These are phyloP conservation scores for Germaria angustata DNA, from an alignment of 2,888 invertebrate genomes.

Conservation along the genomic window DNA sequence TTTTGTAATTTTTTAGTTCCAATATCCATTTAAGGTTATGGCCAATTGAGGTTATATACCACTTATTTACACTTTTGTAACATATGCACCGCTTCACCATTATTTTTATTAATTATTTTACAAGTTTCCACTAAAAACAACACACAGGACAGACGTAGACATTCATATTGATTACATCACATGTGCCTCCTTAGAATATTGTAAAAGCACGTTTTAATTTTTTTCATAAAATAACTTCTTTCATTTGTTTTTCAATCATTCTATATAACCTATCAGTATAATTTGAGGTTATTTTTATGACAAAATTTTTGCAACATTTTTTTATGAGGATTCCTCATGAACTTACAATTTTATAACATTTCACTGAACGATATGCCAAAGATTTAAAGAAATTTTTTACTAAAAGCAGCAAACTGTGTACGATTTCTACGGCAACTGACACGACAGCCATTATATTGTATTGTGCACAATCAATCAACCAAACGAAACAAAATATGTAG, in stretches of 20 bases:
- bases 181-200: conserved; percentile 40
- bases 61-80: conserved; percentile 71
- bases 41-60: conserved; percentile 75
- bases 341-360: conserved; percentile 65
- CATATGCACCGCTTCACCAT: conserved; percentile 14
- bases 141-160: conserved; percentile 39
- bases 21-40: conserved; percentile 73
- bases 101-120: not conserved
- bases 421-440: conserved; percentile 64
- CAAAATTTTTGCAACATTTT: conserved; percentile 12
- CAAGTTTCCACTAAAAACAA: not conserved
- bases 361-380: conserved; percentile 52
- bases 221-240: conserved; percentile 18
- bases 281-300: conserved; percentile 60
- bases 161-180: conserved; percentile 61
- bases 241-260: not conserved
- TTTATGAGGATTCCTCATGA: conserved; percentile 11
- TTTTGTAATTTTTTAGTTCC: conserved; percentile 66
- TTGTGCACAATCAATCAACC: conserved; percentile 61
- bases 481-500: conserved; percentile 28
- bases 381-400: conserved; percentile 45
- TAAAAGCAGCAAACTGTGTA: conserved; percentile 58
- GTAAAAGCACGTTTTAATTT: conserved; percentile 58
- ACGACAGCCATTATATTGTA: conserved; percentile 60
- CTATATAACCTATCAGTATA: conserved; percentile 45